Evolutionary conservation across 2,888 invertebrate genomes (phyloP).

Genomic region (Microctonus hyperodae): DNA sequence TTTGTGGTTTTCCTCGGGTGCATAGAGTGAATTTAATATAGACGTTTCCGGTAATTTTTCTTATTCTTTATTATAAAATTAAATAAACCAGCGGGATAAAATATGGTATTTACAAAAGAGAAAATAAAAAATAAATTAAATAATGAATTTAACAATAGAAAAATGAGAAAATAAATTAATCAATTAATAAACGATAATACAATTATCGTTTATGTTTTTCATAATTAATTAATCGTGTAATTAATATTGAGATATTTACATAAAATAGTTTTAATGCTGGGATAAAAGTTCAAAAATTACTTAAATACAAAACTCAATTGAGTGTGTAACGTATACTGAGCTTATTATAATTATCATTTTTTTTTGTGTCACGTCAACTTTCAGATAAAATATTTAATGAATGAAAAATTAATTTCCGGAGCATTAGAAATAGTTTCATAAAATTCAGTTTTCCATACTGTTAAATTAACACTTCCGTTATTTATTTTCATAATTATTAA

Average conservation of each 20-base stretch:
- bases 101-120: not conserved
- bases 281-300: not conserved
- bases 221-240: not conserved
- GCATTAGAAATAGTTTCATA: not conserved
- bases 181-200: not conserved
- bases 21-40: not conserved
- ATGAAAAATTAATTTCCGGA: not conserved
- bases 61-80: not conserved
- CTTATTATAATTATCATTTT: not conserved
- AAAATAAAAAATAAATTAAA: not conserved
- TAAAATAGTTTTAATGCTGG: not conserved
- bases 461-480: not conserved
- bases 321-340: not conserved
- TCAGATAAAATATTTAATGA: not conserved
- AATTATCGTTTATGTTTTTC: not conserved
- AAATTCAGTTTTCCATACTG: not conserved
- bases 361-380: not conserved
- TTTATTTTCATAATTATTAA: not conserved
- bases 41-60: slow-evolving; percentile 2
- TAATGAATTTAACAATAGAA: not conserved
- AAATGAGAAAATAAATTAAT: not conserved
- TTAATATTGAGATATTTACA: not conserved
- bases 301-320: not conserved
- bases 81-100: not conserved
- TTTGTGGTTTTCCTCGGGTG: slow-evolving; percentile 10